Evolutionary conservation across 1,140 invertebrate genomes (phyloP), one percentile per base, ranked within the genome.

Genomic region (Probaryconus sp.): DNA sequence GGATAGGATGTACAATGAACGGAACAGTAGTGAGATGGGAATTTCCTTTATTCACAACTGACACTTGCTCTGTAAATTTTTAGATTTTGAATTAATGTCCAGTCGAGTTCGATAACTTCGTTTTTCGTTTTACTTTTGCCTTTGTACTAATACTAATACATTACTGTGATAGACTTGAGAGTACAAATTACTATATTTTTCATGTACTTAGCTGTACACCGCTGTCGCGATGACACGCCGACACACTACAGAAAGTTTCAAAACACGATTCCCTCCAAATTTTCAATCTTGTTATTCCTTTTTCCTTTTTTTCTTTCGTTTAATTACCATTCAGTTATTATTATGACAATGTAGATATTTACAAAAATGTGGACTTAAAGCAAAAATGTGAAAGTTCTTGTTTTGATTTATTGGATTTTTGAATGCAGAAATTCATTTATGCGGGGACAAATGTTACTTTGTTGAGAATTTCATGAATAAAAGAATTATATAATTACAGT

Each of bases 121-220:
- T 79, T 77, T 78, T 79, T 75, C 67, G 73, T 78, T 79, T 79
- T 76, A 75, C 51, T 48, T n/a, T 61, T 70, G 48, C 58, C 43
- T 74, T 65, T 60, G 35, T 67, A 67, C 67, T 76, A 70, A 76
- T 70, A 69, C 53, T 70, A 53, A 60, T 30, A 65, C 40, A 63
- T 63, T 45, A 70, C 43, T 65, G 61, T 69, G 55, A 56, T 72
- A 24, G 70, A 70, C 50, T 67, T 74, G 48, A 31, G 67, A 56
- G 53, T 72, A 68, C 65, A 47, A 60, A 48, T 70, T 61, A 47
- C n/a, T n/a, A n/a, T 63, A 50, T 61, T 67, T 40, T 55, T 76
- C n/a, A 51, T 43, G 21, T 71, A 63, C 50, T 42, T 75, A 69
- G 71, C 42, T 70, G 69, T 72, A 68, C 65, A 77, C 64, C 61